Evolutionary conservation across 92 coral and sea anemone species (phyloP).

Genomic region (Meandrina meandrites): DNA sequence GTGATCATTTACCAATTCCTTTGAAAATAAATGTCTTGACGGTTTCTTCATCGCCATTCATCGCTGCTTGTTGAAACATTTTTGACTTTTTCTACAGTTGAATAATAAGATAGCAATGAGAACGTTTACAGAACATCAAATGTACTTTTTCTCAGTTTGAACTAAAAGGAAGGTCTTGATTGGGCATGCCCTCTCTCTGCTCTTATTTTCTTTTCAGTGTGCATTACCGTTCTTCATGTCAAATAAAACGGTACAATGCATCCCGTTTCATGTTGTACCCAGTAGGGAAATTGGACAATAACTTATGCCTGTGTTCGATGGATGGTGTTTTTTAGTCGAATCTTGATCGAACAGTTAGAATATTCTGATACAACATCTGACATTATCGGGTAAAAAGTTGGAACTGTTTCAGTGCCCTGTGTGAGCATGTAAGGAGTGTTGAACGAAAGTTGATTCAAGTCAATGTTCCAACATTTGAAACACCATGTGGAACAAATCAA

Average conservation of each 20-base stretch:
- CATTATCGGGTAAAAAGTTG: neutral
- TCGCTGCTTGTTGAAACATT: slow-evolving; percentile 23
- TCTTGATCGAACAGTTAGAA: neutral
- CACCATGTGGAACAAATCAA: too few species aligned
- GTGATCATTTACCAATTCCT: slow-evolving; percentile 15
- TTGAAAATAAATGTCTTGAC: slow-evolving; percentile 24
- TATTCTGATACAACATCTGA: neutral
- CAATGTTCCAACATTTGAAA: too few species aligned
- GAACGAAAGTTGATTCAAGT: too few species aligned
- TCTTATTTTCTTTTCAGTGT: neutral
- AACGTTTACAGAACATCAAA: neutral
- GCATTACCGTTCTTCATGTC: neutral
- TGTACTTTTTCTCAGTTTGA: too few species aligned
- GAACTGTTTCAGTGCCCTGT: neutral
- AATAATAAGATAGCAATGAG: neutral
- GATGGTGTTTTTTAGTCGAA: too few species aligned
- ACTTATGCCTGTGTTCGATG: too few species aligned
- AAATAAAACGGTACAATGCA: neutral
- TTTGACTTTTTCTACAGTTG: slow-evolving; percentile 5
- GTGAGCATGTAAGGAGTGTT: neutral
- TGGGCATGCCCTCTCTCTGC: neutral
- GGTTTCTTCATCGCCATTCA: slow-evolving; percentile 9
- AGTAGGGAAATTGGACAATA: neutral
- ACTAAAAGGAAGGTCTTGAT: neutral
- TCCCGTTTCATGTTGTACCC: neutral